These are phyloP conservation scores for Morbakka virulenta DNA, from an alignment of 30 jellyfish, hydroid and myxozoan genomes.

Conservation along the genomic window DNA sequence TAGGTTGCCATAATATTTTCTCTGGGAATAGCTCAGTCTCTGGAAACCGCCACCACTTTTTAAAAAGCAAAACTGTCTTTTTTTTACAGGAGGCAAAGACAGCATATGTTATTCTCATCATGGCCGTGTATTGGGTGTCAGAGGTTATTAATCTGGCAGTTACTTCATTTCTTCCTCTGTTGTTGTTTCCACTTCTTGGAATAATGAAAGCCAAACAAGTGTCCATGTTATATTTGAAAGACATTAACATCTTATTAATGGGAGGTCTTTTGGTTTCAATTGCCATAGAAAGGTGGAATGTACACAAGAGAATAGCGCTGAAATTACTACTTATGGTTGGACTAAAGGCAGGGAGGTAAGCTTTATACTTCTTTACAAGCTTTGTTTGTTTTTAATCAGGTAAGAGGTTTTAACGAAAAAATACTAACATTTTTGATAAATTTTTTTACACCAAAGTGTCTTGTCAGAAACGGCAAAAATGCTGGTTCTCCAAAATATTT, in stretches of 20 bases:
- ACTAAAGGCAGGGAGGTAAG: conserved; percentile 84
- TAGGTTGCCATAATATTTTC: not conserved
- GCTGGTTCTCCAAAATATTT: too few species aligned
- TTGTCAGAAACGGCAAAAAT: too few species aligned
- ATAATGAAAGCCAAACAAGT: conserved; percentile 67
- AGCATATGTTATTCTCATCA: conserved; percentile 73
- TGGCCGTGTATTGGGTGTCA: conserved; percentile 93
- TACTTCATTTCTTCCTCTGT: conserved; percentile 86
- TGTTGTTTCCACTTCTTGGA: conserved; percentile 83
- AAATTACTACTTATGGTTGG: conserved; percentile 75
- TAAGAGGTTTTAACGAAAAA: too few species aligned
- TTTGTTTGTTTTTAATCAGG: too few species aligned
- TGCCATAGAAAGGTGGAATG: conserved; percentile 92
- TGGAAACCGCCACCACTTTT: not conserved
- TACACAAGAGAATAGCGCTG: conserved; percentile 85
- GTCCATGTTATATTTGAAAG: conserved; percentile 63
- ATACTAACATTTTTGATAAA: too few species aligned
- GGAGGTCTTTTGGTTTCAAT: conserved; percentile 86
- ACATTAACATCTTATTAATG: conserved; percentile 70
- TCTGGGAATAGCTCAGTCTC: not conserved
- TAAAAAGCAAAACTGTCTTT: too few species aligned
- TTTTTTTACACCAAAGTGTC: too few species aligned
- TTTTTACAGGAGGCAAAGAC: conserved; percentile 77
- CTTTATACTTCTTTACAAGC: too few species aligned
- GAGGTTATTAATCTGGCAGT: conserved; percentile 96